Evolutionary conservation across 2,797 vertebrate genomes (phyloP), one percentile per base, ranked within the genome.

Genomic region (Psittacula echo): DNA sequence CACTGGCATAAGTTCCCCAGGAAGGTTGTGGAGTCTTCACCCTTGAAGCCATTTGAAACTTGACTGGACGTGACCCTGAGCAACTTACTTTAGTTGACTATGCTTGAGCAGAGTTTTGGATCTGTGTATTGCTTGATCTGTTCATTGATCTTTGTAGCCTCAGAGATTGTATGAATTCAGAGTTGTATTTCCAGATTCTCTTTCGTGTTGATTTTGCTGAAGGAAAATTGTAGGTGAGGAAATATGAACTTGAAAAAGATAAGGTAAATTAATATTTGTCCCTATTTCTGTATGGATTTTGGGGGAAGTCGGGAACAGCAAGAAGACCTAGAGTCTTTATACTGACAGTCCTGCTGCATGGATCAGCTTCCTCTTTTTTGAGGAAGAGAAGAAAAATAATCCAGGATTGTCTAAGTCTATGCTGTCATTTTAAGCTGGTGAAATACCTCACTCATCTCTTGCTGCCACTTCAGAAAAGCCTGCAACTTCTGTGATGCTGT

Each of bases 51-150:
- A 13, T 7, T 47, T n/a, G 76, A 83, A 65, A 24, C 6, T 16
- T 61, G 50, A 44, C 8, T 29, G 23, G 34, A 39, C 0, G 0
- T 0, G 2, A 18, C 26, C 22, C 6, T 14, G 10, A 72, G 13
- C 1, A 62, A 47, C 10, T 5, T 51, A 5, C 3, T 87, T 29
- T 50, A 24, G 23, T 16, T 72, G 42, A n/a, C 48, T 11, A 5
- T 37, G 7, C 6, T 26, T 48, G 17, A 83, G 62, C 11, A 62
- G 37, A 65, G 1, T 3, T 60, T 92, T 85, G 14, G 15, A 34
- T 58, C 21, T 58, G 9, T 58, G n/a, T 58, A 11, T 58, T 58
- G n/a, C 22, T 24, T 58, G 56, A 34, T 23, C 56, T 58, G 16
- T 58, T 58, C 22, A 23, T 34, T 58, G 56, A 34, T 47, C 11